A percentile compares a stretch with the other conserved stretches of the same genome.
phyloP scores from a whole-genome alignment of 2,113 vertebrate genomes.

The Elephantulus edwardii region DNA sequence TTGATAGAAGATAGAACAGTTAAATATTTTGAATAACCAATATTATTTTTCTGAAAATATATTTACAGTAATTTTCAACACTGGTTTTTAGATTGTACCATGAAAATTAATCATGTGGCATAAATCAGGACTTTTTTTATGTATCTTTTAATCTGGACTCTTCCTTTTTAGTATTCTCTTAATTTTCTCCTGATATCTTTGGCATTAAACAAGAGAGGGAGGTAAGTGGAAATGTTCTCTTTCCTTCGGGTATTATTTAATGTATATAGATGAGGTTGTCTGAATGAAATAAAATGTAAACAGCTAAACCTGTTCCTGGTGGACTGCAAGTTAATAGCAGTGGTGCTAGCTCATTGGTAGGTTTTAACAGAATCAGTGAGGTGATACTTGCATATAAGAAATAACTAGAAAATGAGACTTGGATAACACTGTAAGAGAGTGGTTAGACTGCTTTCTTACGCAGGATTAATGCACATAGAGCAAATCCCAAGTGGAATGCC shows the following conservation, averaged over 20 bases:
- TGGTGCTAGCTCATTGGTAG: background rate
- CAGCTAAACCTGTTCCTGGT: background rate
- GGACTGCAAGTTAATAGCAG: background rate
- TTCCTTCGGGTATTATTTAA: background rate
- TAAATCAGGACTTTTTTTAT: background rate
- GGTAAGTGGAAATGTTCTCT: background rate
- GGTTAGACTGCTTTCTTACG: background rate
- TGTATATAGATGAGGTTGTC: background rate
- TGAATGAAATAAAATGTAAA: constrained; percentile 21
- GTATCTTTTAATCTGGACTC: background rate
- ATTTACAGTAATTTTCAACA: background rate
- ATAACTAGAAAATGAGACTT: background rate
- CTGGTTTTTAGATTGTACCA: background rate
- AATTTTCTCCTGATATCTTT: background rate
- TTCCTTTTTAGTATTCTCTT: background rate
- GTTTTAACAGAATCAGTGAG: background rate
- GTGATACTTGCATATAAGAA: background rate
- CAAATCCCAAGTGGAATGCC: background rate
- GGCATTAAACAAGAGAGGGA: background rate
- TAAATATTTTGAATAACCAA: too few species aligned
- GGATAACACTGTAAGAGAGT: background rate
- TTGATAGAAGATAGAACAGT: too few species aligned
- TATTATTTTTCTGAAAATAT: too few species aligned
- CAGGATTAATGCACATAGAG: background rate
- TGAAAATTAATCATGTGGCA: background rate